Evolutionary conservation across 2,888 invertebrate genomes (phyloP), one percentile per base, ranked within the genome.

Genomic region (Synergus itoensis): DNA sequence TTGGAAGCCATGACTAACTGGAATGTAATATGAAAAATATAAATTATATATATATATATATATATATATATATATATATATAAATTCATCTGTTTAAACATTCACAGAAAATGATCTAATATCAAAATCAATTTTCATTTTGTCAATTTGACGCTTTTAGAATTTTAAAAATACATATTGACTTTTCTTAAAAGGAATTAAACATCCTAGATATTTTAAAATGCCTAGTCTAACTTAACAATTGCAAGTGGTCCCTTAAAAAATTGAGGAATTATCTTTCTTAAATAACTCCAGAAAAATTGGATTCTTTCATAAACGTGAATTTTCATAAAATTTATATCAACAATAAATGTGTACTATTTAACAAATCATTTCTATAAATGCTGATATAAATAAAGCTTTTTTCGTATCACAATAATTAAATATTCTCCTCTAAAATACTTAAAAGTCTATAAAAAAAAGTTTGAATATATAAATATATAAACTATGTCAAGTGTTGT

Each of bases 21-120:
- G 14, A 28, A 16, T 1, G 21, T 28, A 21, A 69, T 45, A 69
- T 18, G 18, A 53, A 53, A 73, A 53, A 28, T 48, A 67, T 7
- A n/a, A n/a, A 65, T 65, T 40, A 65, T n/a, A n/a, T 45, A 21
- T 43, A 21, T 4, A 45, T 28, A 43, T 43, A 67, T 14, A 48
- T 2, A 69, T n/a, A n/a, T 40, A 65, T n/a, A n/a, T 45, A 21
- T 43, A 21, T 4, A 45, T 28, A 43, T 43, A 67, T 14, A 48
- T 2, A 69, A 73, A 36, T n/a, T 73, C 73, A 16, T 21, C 16
- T 14, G 12, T 12, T 53, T 73, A 53, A 53, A 40, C 53, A 36
- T 73, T 73, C 53, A 73, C 53, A 73, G 73, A 73, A 73, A 14
- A 16, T 53, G 40, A n/a, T 53, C 7, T n/a, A 73, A 48, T n/a